These are phyloP conservation scores for Adrianichthys oophorus DNA, from an alignment of 2,797 vertebrate species.

Conservation along the genomic window DNA sequence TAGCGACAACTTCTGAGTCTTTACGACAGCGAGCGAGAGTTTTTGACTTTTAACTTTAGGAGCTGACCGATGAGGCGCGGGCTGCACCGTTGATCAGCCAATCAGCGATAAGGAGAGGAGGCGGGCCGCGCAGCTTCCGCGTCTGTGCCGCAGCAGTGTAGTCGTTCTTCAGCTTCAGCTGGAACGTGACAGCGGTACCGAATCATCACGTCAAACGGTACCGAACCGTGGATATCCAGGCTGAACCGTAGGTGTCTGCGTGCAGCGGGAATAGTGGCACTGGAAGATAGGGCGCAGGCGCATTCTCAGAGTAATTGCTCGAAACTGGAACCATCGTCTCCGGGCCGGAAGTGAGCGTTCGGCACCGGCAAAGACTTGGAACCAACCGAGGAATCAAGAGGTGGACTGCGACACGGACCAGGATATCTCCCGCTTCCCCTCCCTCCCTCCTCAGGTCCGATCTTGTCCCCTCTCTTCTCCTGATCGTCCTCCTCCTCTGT, in stretches of 20 bases:
- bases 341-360: too few species aligned
- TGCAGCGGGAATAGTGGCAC: too few species aligned
- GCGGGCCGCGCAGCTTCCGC: neutral
- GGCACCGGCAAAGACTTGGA: too few species aligned
- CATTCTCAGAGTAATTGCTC: neutral
- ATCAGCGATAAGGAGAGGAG: conserved; percentile 12
- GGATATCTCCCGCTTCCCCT: too few species aligned
- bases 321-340: too few species aligned
- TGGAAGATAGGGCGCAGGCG: neutral
- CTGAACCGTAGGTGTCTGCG: conserved; percentile 42
- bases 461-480: too few species aligned
- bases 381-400: too few species aligned
- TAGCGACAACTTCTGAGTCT: conserved; percentile 50
- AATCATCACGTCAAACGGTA: conserved; percentile 23
- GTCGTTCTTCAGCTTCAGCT: conserved; percentile 44
- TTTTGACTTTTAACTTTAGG: conserved; percentile 8
- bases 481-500: too few species aligned
- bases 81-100: conserved; percentile 47
- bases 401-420: too few species aligned
- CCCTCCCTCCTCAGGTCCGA: too few species aligned
- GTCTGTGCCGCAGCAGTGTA: conserved; percentile 17
- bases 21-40: neutral
- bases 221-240: conserved; percentile 30
- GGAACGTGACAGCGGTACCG: conserved; percentile 67
- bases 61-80: conserved; percentile 43